phyloP scores from a whole-genome alignment of 1,140 invertebrate genomes.

The Achatina immaculata region DNA sequence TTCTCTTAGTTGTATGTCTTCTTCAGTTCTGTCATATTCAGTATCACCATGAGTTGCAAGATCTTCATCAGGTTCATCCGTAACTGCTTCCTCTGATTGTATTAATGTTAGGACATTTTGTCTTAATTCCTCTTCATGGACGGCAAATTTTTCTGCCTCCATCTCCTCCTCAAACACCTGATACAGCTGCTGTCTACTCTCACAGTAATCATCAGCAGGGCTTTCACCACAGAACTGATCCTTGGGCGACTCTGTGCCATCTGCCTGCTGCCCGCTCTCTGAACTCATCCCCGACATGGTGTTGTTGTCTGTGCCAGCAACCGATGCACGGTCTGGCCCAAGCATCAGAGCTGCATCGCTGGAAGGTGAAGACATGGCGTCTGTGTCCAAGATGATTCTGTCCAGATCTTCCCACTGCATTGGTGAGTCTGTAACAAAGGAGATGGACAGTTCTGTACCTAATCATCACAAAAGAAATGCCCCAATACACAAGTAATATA shows the following conservation, averaged over 20 bases:
- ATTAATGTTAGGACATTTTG: too few relatives aligned
- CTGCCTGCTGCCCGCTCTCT: slow-evolving; percentile 32
- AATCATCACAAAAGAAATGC: too few relatives aligned
- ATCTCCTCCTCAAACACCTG: not conserved
- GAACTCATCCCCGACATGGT: slow-evolving; percentile 48
- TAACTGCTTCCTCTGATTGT: not conserved
- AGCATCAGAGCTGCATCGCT: slow-evolving; percentile 47
- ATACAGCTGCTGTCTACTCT: not conserved
- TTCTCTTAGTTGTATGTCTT: not conserved
- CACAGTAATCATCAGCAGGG: slow-evolving; percentile 31
- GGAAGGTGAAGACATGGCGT: slow-evolving; percentile 42
- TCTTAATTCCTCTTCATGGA: not conserved
- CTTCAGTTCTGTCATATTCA: not conserved
- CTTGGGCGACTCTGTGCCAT: not conserved
- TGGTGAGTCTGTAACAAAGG: slow-evolving; percentile 31
- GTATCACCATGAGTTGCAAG: not conserved
- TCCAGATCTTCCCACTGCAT: slow-evolving; percentile 28
- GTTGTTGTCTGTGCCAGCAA: slow-evolving; percentile 45
- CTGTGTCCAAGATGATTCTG: slow-evolving; percentile 10
- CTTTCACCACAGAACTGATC: slow-evolving; percentile 28
- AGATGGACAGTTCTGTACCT: too few relatives aligned
- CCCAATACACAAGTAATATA: too few relatives aligned
- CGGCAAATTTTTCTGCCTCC: not conserved
- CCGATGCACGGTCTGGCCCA: slow-evolving; percentile 10
- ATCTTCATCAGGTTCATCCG: not conserved